These are phyloP conservation scores for Ypsolopha scabrella DNA, from an alignment of 2,888 invertebrate species.

Conservation along the genomic window DNA sequence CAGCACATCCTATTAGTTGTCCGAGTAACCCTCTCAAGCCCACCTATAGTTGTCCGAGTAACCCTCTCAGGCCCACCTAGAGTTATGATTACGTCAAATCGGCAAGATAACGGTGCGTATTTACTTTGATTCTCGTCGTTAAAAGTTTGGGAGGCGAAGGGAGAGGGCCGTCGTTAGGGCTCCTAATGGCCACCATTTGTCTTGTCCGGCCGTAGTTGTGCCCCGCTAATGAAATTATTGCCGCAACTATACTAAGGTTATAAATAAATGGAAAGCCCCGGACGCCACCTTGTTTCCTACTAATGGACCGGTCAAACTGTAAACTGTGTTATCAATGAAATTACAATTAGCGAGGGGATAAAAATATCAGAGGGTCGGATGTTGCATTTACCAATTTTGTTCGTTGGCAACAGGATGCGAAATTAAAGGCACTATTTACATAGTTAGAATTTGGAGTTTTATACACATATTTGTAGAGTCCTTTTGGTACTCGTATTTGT, in stretches of 20 bases:
- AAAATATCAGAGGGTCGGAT: slow-evolving; percentile 59
- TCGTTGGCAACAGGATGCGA: slow-evolving; percentile 20
- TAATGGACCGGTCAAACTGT: slow-evolving; percentile 71
- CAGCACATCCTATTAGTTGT: slow-evolving; percentile 33
- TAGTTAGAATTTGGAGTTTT: not conserved
- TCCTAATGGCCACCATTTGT: slow-evolving; percentile 70
- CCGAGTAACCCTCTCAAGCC: slow-evolving; percentile 37
- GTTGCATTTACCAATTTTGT: slow-evolving; percentile 44
- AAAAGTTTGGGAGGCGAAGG: slow-evolving; percentile 66
- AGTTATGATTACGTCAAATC: slow-evolving; percentile 63
- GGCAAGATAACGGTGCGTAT: slow-evolving; percentile 66
- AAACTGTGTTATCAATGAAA: slow-evolving; percentile 71
- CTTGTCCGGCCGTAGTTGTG: slow-evolving; percentile 69
- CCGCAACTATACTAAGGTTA: slow-evolving; percentile 69
- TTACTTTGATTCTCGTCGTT: slow-evolving; percentile 71
- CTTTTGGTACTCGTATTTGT: not conserved
- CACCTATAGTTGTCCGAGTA: slow-evolving; percentile 33
- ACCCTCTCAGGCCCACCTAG: slow-evolving; percentile 43
- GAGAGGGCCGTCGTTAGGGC: slow-evolving; percentile 60
- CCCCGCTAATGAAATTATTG: slow-evolving; percentile 71
- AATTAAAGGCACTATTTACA: slow-evolving; percentile 19
- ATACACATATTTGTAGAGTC: not conserved
- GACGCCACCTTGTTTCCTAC: slow-evolving; percentile 65
- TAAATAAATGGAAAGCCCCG: slow-evolving; percentile 63
- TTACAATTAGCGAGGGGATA: slow-evolving; percentile 65